Conservation (phyloP, 2,113 vertebrate genomes). For the Aix galericulata region DNA sequence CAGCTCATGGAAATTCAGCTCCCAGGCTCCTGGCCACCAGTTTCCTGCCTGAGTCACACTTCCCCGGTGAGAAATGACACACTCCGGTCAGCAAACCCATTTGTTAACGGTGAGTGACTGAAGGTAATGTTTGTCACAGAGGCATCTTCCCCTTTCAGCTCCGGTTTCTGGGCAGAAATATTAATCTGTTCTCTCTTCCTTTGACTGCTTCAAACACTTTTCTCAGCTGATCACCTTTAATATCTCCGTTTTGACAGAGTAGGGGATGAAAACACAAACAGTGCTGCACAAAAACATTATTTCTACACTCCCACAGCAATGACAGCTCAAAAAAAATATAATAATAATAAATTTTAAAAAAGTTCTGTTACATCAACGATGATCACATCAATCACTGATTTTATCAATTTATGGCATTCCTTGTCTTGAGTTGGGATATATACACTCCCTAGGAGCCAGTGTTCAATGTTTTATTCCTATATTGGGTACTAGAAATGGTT, state of each 20-base stretch:
- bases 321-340: neutral
- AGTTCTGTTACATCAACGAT: neutral
- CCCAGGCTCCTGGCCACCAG: neutral
- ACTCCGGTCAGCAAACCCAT: neutral
- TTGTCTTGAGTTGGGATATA: neutral
- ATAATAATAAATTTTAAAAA: neutral
- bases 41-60: neutral
- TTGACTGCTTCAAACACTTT: constrained; percentile 39
- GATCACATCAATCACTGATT: neutral
- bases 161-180: neutral
- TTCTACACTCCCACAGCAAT: neutral
- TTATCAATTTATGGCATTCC: neutral
- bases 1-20: neutral
- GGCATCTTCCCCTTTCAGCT: constrained; percentile 25
- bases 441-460: neutral
- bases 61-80: neutral
- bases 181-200: constrained; percentile 27
- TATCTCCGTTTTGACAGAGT: constrained; percentile 2
- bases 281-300: constrained; percentile 9
- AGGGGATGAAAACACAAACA: neutral
- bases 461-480: neutral
- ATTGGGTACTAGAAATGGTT: neutral
- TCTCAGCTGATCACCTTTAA: constrained; percentile 28
- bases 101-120: constrained; percentile 15
- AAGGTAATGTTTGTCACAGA: neutral